Conservation (phyloP, 2,113 vertebrate species). For the Phalacrocorax aristotelis region DNA sequence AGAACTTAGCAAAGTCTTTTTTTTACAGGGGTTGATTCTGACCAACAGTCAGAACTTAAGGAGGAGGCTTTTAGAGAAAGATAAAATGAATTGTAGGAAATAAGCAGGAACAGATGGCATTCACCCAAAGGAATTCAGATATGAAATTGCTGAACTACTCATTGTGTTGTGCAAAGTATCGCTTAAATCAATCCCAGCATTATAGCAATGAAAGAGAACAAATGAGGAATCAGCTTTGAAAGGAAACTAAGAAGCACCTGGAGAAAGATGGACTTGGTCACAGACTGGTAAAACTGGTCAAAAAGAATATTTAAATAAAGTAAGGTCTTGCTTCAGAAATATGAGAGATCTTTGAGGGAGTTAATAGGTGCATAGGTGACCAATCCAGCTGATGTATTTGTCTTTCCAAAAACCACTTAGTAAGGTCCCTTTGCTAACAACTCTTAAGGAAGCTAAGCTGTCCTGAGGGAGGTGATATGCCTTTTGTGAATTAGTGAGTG, state of each 20-base stretch:
- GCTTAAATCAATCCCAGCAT: not conserved
- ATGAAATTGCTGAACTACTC: not conserved
- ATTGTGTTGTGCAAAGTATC: not conserved
- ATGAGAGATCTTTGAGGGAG: not conserved
- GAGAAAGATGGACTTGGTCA: not conserved
- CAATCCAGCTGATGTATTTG: not conserved
- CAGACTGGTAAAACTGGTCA: not conserved
- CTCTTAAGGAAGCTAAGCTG: not conserved
- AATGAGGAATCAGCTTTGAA: not conserved
- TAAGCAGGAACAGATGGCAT: conserved; percentile 9
- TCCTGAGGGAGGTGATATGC: not conserved
- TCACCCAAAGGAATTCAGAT: conserved; percentile 9
- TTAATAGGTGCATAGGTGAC: not conserved
- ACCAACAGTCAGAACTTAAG: not conserved
- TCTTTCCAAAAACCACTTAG: not conserved
- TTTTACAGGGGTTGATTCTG: not conserved
- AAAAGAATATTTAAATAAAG: not conserved
- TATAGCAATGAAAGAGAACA: not conserved
- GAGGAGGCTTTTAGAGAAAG: not conserved
- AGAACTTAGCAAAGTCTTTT: not conserved
- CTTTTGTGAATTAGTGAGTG: not conserved
- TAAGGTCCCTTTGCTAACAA: not conserved
- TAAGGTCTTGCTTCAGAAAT: not conserved
- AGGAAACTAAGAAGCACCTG: not conserved
- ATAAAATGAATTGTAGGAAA: not conserved